Conservation (phyloP, 2,113 vertebrate genomes). For the Coturnix japonica region DNA sequence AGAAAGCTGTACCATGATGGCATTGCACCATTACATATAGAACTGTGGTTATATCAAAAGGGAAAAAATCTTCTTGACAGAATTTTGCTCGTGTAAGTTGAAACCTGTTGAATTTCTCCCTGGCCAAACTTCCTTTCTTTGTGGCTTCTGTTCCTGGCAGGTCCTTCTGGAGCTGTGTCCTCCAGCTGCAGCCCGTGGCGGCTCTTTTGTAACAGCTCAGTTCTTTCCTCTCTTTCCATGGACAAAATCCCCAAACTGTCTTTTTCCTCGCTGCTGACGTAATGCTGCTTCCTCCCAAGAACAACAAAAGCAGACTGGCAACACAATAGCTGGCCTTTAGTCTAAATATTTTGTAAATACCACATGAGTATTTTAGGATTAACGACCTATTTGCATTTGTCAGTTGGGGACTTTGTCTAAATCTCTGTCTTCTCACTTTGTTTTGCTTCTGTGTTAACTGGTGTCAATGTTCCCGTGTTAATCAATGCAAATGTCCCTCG, state of each 20-base stretch:
- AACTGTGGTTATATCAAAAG: neutral
- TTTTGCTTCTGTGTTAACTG: neutral
- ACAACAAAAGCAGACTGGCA: conserved; percentile 34
- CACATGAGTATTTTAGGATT: conserved; percentile 27
- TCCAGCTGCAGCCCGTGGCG: conserved; percentile 37
- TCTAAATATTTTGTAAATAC: conserved; percentile 22
- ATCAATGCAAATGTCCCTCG: neutral
- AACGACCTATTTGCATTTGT: conserved; percentile 2
- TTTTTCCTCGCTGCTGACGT: conserved; percentile 43
- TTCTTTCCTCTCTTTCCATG: conserved; percentile 25
- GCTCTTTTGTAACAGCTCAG: conserved; percentile 4
- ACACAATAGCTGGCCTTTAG: conserved; percentile 18
- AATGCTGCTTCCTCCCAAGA: conserved; percentile 28
- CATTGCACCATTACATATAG: neutral
- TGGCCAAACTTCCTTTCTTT: neutral
- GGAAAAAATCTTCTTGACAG: neutral
- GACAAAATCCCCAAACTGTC: neutral
- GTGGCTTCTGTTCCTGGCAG: conserved; percentile 10
- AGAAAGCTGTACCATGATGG: neutral
- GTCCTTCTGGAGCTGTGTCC: conserved; percentile 17
- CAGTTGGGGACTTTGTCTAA: neutral
- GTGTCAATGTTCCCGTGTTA: neutral
- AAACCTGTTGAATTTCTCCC: neutral
- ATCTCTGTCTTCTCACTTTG: conserved; percentile 17
- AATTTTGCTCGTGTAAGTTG: neutral